Evolutionary conservation across 2,797 vertebrate genomes (phyloP), one percentile per base, ranked within the genome.

Genomic region (Crypturellus tataupa): DNA sequence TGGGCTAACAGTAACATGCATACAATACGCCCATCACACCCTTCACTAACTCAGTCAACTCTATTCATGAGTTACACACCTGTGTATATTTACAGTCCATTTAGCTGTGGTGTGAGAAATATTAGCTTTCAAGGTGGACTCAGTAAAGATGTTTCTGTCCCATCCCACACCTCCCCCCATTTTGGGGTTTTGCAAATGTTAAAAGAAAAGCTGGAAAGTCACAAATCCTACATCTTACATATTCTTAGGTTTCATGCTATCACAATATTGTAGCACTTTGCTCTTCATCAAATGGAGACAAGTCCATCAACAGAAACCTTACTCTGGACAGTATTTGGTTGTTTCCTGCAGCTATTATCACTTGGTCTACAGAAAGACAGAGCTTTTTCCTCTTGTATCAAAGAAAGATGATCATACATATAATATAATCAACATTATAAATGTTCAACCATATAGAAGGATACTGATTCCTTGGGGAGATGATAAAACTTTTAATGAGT

Each of bases 41-140:
- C 89, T 70, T 65, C 85, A 60, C 80, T 27, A 60, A 63, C 59
- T 89, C 85, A 79, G 67, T 86, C 82, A 90, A 1, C 63, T n/a
- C 87, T 87, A 93, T 93, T 96, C 95, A 95, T 85, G 49, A 81
- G 82, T 83, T 67, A 81, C 89, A 87, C 94, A 94, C 94, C 95
- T 97, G 96, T 95, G 92, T 80, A 92, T 96, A 97, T 97, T 96
- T 95, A 77, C 94, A 95, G 67, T 94, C 89, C 77, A 70, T 93
- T 95, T 95, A 94, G 65, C 47, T 81, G 59, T 13, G 46, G 4
- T 65, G 84, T 25, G 46, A 88, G 85, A 89, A 96, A 89, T 95
- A 93, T 96, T 94, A 92, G 85, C 77, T 95, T 95, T 95, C 59
- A 81, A 95, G 87, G 89, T 70, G 77, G 91, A 76, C 63, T 91